Base-by-base conservation (phyloP, 2,888 invertebrate genomes). In the Stenodema calcarata region DNA sequence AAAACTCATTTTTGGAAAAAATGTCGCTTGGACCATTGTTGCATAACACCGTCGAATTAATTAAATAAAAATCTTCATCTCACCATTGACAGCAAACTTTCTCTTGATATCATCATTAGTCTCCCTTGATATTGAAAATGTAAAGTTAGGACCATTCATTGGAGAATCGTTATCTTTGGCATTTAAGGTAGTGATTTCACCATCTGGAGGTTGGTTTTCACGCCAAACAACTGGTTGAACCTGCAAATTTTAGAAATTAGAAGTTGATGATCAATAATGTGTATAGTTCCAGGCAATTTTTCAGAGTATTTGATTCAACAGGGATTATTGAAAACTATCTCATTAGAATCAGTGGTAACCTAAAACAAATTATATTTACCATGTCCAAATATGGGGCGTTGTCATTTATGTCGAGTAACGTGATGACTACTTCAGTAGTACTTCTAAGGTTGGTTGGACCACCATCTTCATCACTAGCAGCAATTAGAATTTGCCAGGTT, bases 311-410 rank as follows among this genome's bases (percentile, higher is more conserved):
- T n/a, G n/a, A n/a, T n/a, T n/a, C n/a, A n/a, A n/a, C 35, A 35
- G 35, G 2, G 35, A 35, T 35, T n/a, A n/a, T n/a, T n/a, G n/a
- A 35, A 2, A 35, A 2, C 35, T 35, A 35, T 4, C 35, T 35
- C 35, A 35, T 4, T 35, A 35, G 7, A 4, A 35, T 50, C 50
- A 50, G 4, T 41, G 44, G 42, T 1, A 35, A 9, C 4, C 3
- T 27, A n/a, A 6, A 35, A 2, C n/a, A 23, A 78, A 16, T n/a
- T 35, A 7, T 0, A 23, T 93, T 93, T 91, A 94, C 94, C 90
- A 95, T 96, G 69, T 95, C 95, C 87, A 97, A 93, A 90, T 95
- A 95, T 0, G 99, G 99, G 0, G 96, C 96, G 91, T 99, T 98
- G 91, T 99, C 99, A 91, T 99, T 99, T 90, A 98, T 96, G 90